Conservation (phyloP, 1,140 invertebrate species). For the Heterodera schachtii region DNA sequence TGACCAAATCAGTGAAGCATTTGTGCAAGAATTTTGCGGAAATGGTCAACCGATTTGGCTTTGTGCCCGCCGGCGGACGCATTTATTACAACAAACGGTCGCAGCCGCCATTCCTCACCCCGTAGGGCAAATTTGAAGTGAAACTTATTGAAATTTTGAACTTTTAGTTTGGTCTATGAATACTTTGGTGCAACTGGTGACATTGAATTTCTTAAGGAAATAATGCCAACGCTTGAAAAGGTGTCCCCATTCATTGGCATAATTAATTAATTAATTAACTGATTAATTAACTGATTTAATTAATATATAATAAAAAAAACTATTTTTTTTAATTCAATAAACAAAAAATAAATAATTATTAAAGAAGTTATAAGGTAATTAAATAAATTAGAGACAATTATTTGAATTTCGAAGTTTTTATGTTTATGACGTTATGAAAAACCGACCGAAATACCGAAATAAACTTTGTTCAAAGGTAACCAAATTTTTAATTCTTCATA, state of each 20-base stretch:
- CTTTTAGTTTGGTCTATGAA: constrained; percentile 76
- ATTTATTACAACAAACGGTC: constrained; percentile 59
- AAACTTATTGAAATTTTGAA: not conserved
- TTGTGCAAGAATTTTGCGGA: constrained; percentile 21
- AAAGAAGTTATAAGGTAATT: no score
- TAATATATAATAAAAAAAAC: not conserved
- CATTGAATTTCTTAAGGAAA: constrained; percentile 70
- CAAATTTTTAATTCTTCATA: no score
- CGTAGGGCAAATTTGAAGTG: not conserved
- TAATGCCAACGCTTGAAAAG: constrained; percentile 57
- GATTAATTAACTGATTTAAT: not conserved
- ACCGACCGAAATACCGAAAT: no score
- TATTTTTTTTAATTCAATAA: no score
- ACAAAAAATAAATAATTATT: no score
- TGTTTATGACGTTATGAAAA: no score
- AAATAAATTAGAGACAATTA: no score
- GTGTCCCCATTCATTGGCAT: no score
- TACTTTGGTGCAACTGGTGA: constrained; percentile 78
- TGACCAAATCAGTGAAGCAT: constrained; percentile 16
- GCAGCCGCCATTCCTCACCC: constrained; percentile 81
- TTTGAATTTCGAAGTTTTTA: no score
- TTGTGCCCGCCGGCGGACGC: constrained; percentile 17
- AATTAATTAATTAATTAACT: not conserved
- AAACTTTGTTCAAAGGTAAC: no score
- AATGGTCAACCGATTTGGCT: constrained; percentile 14